Conservation (phyloP, 2,888 invertebrate genomes). For the Hypomecis punctinalis region DNA sequence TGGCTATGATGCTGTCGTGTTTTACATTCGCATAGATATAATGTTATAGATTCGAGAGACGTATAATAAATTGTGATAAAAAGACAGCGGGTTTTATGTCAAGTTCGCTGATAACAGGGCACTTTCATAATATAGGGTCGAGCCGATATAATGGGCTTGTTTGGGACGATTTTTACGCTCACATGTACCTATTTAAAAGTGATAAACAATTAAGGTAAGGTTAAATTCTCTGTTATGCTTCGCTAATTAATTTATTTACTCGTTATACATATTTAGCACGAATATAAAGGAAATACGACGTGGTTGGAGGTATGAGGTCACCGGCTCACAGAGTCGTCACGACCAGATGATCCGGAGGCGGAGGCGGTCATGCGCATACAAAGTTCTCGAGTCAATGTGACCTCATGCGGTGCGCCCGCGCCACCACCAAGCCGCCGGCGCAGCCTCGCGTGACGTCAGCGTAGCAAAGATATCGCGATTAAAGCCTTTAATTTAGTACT, state of each 20-base stretch:
- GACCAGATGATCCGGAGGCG: slow-evolving; percentile 35
- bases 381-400: slow-evolving; percentile 31
- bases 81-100: slow-evolving; percentile 35
- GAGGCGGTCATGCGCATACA: slow-evolving; percentile 23
- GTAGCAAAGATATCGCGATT: slow-evolving; percentile 32
- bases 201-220: too few relatives aligned
- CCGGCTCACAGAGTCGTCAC: slow-evolving; percentile 40
- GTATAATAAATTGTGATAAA: slow-evolving; percentile 34
- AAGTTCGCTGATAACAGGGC: slow-evolving; percentile 41
- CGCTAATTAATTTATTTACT: background rate
- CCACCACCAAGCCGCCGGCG: slow-evolving; percentile 1
- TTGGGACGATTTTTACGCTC: background rate
- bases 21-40: background rate
- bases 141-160: slow-evolving; percentile 33
- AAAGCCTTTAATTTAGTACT: slow-evolving; percentile 4
- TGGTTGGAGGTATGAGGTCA: slow-evolving; percentile 44
- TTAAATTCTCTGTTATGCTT: background rate
- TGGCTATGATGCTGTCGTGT: background rate
- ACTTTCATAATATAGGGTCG: slow-evolving; percentile 25
- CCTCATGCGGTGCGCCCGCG: slow-evolving; percentile 41
- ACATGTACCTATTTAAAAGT: too few relatives aligned
- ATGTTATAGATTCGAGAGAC: background rate
- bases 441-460: slow-evolving; percentile 26
- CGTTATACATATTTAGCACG: slow-evolving; percentile 1
- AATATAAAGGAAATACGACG: slow-evolving; percentile 15